These are phyloP conservation scores for Temnothorax nylanderi DNA, from an alignment of 1,140 invertebrate species.

Conservation along the genomic window DNA sequence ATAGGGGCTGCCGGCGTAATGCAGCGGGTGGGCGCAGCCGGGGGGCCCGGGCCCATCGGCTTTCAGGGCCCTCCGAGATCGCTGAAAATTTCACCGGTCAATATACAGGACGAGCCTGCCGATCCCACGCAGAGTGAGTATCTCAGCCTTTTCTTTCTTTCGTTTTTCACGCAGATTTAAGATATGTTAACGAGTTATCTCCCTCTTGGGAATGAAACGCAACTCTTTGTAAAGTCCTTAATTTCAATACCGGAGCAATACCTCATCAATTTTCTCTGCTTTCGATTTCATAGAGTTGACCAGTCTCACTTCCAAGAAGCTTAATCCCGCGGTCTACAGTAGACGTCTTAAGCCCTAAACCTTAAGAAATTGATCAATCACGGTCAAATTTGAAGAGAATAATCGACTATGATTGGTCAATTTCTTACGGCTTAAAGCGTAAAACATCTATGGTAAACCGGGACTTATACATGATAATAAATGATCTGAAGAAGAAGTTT, in stretches of 20 bases:
- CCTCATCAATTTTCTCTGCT: not conserved
- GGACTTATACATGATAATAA: not conserved
- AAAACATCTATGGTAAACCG: no score
- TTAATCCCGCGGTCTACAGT: no score
- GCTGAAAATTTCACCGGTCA: constrained; percentile 88
- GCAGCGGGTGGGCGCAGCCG: constrained; percentile 80
- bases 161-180: not conserved
- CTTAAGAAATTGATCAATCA: no score
- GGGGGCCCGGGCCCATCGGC: constrained; percentile 82
- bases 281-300: not conserved
- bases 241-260: not conserved
- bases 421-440: no score
- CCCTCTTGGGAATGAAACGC: no score
- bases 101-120: constrained; percentile 85
- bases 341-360: no score
- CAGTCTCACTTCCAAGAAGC: no score
- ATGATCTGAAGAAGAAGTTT: not conserved
- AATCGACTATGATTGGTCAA: no score
- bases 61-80: constrained; percentile 84
- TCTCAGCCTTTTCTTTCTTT: not conserved
- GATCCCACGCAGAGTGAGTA: constrained; percentile 87
- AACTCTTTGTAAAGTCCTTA: not conserved
- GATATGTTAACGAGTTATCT: no score
- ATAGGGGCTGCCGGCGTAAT: constrained; percentile 80
- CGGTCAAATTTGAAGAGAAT: no score